Evolutionary conservation across 2,888 invertebrate species (phyloP).

Genomic region (Calameuta filiformis): DNA sequence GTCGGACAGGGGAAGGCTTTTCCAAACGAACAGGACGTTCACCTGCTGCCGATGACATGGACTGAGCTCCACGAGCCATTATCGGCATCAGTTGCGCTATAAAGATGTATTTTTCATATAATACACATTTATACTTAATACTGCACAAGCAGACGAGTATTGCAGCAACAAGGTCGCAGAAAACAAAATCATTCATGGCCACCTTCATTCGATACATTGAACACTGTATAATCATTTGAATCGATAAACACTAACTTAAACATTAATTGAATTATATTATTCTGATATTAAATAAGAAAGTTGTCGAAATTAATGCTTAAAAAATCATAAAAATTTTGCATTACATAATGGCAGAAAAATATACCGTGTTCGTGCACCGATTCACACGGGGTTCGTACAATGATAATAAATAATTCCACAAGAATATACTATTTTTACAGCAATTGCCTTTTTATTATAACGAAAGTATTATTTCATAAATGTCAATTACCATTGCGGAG

Average conservation of each 20-base stretch:
- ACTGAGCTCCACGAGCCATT: slow-evolving; percentile 34
- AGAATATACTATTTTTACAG: neutral
- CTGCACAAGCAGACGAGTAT: neutral
- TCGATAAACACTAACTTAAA: neutral
- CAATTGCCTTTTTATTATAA: slow-evolving; percentile 13
- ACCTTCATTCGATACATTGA: neutral
- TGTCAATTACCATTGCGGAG: slow-evolving; percentile 51
- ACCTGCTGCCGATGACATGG: slow-evolving; percentile 28
- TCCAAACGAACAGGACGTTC: slow-evolving; percentile 69
- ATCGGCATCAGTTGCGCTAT: slow-evolving; percentile 43
- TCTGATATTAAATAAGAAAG: slow-evolving; percentile 1
- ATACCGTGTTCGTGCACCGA: neutral
- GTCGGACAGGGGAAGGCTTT: slow-evolving; percentile 82
- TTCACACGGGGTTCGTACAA: neutral
- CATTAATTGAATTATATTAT: neutral
- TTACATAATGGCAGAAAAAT: slow-evolving; percentile 45
- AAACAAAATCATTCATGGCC: neutral
- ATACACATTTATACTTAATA: neutral
- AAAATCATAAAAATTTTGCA: slow-evolving; percentile 21
- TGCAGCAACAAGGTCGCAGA: neutral
- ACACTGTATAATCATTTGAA: slow-evolving; percentile 1
- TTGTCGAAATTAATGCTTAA: neutral
- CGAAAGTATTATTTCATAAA: slow-evolving; percentile 4
- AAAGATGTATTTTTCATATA: neutral
- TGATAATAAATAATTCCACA: slow-evolving; percentile 3